Evolutionary conservation across 2,888 invertebrate species (phyloP).

Genomic region (Nephrotoma guestfalica): DNA sequence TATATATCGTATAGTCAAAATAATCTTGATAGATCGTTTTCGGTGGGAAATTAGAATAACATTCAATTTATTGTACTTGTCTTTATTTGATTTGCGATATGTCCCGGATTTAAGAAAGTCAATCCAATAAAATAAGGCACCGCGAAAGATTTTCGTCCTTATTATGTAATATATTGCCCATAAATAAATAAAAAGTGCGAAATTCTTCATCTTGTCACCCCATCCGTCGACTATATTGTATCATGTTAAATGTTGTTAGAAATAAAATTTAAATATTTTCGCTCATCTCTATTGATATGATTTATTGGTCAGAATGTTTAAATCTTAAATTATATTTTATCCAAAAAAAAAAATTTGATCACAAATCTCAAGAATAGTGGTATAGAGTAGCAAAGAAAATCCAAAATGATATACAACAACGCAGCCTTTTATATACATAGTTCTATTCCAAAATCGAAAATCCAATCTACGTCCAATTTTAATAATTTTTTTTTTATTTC

Average conservation of each 20-base stretch:
- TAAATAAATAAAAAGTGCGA: background rate
- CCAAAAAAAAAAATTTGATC: background rate
- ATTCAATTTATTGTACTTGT: background rate
- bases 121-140: background rate
- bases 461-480: background rate
- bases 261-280: background rate
- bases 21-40: background rate
- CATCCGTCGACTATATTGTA: background rate
- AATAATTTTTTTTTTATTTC: background rate
- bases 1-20: background rate
- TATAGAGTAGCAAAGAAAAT: background rate
- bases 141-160: background rate
- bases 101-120: background rate
- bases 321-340: background rate
- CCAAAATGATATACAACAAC: background rate
- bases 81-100: background rate
- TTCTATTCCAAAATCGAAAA: background rate
- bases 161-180: background rate
- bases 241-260: background rate
- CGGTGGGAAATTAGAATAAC: background rate
- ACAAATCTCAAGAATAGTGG: background rate
- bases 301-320: background rate
- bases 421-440: background rate
- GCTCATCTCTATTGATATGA: background rate
- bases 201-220: background rate